A percentile compares a stretch with the other conserved stretches of the same genome.
Conservation (phyloP, 2,797 vertebrate species). For the Parotocinclus haroldoi region DNA sequence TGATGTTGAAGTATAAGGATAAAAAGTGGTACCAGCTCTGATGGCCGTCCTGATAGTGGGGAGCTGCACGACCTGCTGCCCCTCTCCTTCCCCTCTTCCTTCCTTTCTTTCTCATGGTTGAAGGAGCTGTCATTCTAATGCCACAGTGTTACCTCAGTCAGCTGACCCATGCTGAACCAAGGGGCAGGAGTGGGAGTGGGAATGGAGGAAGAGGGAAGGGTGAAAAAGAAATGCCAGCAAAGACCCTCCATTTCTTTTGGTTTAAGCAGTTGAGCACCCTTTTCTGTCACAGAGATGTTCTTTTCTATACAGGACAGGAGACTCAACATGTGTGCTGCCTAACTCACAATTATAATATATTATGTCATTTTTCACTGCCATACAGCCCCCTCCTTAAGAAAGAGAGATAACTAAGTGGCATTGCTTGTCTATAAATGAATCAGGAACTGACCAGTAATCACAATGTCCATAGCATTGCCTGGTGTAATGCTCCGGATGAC, state of each 20-base stretch:
- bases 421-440: slow-evolving; percentile 11
- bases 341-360: slow-evolving; percentile 70
- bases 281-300: slow-evolving; percentile 42
- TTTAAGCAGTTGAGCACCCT: slow-evolving; percentile 52
- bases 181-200: slow-evolving; percentile 65
- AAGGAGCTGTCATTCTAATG: slow-evolving; percentile 54
- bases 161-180: slow-evolving; percentile 72
- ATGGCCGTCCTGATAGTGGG: slow-evolving; percentile 58
- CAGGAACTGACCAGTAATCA: slow-evolving; percentile 18
- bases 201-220: slow-evolving; percentile 46
- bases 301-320: slow-evolving; percentile 45
- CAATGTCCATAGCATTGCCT: slow-evolving; percentile 39
- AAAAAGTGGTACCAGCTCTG: slow-evolving; percentile 99
- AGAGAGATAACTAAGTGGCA: not conserved
- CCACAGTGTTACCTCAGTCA: slow-evolving; percentile 79
- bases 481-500: slow-evolving; percentile 47
- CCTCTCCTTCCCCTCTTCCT: slow-evolving; percentile 51
- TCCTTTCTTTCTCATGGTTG: slow-evolving; percentile 24
- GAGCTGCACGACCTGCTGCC: slow-evolving; percentile 61
- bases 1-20: slow-evolving; percentile 99
- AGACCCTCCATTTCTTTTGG: slow-evolving; percentile 52
- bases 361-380: slow-evolving; percentile 53
- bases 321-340: slow-evolving; percentile 62
- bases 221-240: slow-evolving; percentile 49
- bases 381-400: slow-evolving; percentile 31